Conservation (phyloP, 2,888 invertebrate species). For the Apoda limacodes region DNA sequence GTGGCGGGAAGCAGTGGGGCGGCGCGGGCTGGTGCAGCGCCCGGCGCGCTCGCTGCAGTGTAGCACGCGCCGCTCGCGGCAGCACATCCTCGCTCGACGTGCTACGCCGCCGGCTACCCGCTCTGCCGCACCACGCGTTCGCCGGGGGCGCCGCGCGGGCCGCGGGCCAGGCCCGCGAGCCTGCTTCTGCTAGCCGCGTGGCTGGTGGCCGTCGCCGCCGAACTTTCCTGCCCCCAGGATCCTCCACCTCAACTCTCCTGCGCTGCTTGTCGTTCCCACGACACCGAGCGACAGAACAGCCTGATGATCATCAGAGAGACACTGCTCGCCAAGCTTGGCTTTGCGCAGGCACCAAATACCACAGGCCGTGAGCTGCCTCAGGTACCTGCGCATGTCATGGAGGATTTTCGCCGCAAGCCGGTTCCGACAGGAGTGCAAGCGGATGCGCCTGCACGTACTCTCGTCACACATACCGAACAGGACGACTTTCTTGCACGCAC, state of each 20-base stretch:
- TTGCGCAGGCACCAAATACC: constrained; percentile 73
- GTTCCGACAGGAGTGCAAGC: constrained; percentile 71
- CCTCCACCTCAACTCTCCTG: constrained; percentile 42
- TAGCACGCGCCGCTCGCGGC: constrained; percentile 65
- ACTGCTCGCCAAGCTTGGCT: constrained; percentile 72
- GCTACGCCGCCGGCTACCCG: constrained; percentile 61
- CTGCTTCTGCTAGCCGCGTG: constrained; percentile 66
- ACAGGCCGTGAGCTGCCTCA: constrained; percentile 68
- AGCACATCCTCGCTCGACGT: constrained; percentile 51
- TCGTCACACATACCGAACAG: constrained; percentile 68
- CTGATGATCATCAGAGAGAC: constrained; percentile 74
- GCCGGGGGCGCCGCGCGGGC: constrained; percentile 68
- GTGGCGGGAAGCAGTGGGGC: constrained; percentile 26
- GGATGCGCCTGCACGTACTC: constrained; percentile 66
- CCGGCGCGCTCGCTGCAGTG: constrained; percentile 50
- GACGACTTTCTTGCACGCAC: constrained; percentile 77
- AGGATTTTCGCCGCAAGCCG: constrained; percentile 60
- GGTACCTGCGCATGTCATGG: constrained; percentile 69
- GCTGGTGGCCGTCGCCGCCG: constrained; percentile 57
- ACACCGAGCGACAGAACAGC: constrained; percentile 70
- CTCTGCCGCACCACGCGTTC: constrained; percentile 68
- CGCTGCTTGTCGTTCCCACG: constrained; percentile 65
- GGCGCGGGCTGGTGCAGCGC: constrained; percentile 26
- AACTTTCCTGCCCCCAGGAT: constrained; percentile 51
- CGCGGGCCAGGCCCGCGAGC: constrained; percentile 70